Conservation (phyloP, 35 echinoderm and acorn worm species). For the Nesometra sesokonis region DNA sequence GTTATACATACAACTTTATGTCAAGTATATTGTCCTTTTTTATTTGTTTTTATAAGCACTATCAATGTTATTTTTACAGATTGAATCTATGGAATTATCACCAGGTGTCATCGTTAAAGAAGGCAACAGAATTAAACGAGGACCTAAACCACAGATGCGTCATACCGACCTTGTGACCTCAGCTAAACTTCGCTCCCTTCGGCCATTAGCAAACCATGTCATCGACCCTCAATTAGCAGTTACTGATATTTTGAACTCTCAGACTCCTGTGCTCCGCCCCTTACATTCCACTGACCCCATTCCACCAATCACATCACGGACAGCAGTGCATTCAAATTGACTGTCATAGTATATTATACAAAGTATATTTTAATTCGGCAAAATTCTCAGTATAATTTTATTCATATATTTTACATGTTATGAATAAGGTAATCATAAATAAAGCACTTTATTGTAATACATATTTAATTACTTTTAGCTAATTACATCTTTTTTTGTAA, state of each 20-base stretch:
- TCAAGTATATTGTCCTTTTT: not conserved
- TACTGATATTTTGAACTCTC: slow-evolving; percentile 49
- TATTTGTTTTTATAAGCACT: not conserved
- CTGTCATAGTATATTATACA: not conserved
- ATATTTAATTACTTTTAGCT: no score
- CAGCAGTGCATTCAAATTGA: not conserved
- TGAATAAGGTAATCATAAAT: no score
- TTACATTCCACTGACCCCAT: slow-evolving; percentile 61
- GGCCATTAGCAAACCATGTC: slow-evolving; percentile 25
- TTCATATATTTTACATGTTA: no score
- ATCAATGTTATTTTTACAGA: slow-evolving; percentile 37
- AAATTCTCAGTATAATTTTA: no score
- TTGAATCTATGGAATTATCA: slow-evolving; percentile 92
- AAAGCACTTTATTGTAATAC: no score
- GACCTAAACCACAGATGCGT: slow-evolving; percentile 55
- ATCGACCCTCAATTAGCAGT: slow-evolving; percentile 44
- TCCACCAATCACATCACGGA: slow-evolving; percentile 64
- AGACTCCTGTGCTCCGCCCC: slow-evolving; percentile 55
- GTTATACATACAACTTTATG: no score
- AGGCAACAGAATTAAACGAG: slow-evolving; percentile 73
- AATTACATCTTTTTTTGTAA: no score
- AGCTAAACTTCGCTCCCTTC: slow-evolving; percentile 57
- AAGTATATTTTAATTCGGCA: not conserved
- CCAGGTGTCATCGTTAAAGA: slow-evolving; percentile 88
- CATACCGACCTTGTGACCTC: slow-evolving; percentile 67